phyloP scores from a whole-genome alignment of 2,797 vertebrate genomes.

The Rhyacichthys aspro region DNA sequence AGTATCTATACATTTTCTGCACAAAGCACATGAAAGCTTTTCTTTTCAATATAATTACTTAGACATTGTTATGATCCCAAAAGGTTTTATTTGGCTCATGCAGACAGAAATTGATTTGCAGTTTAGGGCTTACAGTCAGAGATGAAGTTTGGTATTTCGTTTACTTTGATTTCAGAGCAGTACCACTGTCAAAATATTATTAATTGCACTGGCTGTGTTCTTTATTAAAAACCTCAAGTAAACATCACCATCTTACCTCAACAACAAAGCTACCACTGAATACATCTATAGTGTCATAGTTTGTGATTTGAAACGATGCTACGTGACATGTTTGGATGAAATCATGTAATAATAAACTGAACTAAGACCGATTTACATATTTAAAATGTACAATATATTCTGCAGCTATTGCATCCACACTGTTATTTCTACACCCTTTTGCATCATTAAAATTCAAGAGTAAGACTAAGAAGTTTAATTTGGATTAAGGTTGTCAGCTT shows the following conservation, averaged over 20 bases:
- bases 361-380: too few species aligned
- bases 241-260: constrained; percentile 54
- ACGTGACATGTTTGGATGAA: constrained; percentile 30
- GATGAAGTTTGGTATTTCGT: constrained; percentile 52
- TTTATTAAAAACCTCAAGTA: constrained; percentile 53
- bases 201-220: constrained; percentile 53
- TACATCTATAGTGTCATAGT: constrained; percentile 50
- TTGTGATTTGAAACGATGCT: constrained; percentile 61
- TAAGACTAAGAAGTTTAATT: not conserved
- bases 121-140: constrained; percentile 46
- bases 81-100: constrained; percentile 15
- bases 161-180: constrained; percentile 68
- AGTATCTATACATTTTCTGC: too few species aligned
- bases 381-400: too few species aligned
- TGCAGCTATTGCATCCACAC: too few species aligned
- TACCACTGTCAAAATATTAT: constrained; percentile 60
- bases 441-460: too few species aligned
- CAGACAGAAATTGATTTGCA: constrained; percentile 48
- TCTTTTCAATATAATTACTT: constrained; percentile 19
- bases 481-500: not conserved
- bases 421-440: too few species aligned
- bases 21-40: constrained; percentile 2
- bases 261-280: constrained; percentile 49
- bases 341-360: too few species aligned
- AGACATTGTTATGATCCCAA: constrained; percentile 28